These are phyloP conservation scores for Pycnonotus jocosus DNA, from an alignment of 2,113 vertebrate genomes.

Conservation along the genomic window DNA sequence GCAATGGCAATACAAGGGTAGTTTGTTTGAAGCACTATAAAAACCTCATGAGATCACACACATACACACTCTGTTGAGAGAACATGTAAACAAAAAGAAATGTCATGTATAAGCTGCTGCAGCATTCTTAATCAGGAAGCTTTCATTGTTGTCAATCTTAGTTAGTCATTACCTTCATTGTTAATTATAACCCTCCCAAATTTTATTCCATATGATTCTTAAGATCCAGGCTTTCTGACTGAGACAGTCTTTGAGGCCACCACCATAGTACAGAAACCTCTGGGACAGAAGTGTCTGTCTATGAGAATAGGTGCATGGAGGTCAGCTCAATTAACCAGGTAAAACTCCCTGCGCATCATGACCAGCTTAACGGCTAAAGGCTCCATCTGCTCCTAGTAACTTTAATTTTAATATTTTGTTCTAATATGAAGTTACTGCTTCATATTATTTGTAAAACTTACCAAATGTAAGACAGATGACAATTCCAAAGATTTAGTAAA, in stretches of 20 bases:
- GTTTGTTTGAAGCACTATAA: not conserved
- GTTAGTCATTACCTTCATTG: not conserved
- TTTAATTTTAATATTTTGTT: not conserved
- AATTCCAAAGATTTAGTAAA: not conserved
- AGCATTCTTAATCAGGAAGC: not conserved
- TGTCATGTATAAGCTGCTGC: not conserved
- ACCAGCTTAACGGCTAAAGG: not conserved
- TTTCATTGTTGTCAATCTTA: not conserved
- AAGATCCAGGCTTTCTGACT: not conserved
- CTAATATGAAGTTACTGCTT: not conserved
- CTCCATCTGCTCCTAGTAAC: not conserved
- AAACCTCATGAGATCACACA: not conserved
- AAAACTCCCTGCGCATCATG: rapidly evolving
- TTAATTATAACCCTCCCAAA: not conserved
- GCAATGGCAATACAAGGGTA: not conserved
- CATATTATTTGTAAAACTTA: not conserved
- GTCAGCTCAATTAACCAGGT: not conserved
- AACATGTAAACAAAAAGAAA: not conserved
- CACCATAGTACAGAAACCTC: not conserved
- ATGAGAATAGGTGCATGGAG: not conserved
- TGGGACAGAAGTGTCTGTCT: not conserved
- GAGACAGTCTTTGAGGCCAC: not conserved
- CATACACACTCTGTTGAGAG: not conserved
- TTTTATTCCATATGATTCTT: not conserved
- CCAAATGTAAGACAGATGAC: not conserved